Evolutionary conservation across 92 coral and sea anemone genomes (phyloP).

Genomic region (Epizoanthus fatuus): DNA sequence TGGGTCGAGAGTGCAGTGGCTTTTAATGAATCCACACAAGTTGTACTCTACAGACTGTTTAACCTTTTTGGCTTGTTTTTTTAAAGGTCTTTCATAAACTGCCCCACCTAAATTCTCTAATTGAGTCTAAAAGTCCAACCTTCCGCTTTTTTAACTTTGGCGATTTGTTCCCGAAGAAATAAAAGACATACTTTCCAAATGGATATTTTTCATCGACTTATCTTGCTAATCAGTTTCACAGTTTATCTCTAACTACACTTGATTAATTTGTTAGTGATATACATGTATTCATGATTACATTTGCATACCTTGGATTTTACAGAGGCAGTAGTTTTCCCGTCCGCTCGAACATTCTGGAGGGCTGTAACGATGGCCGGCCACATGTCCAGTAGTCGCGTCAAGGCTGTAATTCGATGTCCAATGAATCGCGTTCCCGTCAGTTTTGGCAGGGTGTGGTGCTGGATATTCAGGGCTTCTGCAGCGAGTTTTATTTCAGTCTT

Average conservation of each 20-base stretch:
- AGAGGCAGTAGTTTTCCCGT: not conserved
- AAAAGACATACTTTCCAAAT: not conserved
- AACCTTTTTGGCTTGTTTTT: too few relatives aligned
- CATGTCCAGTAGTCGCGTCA: slow-evolving; percentile 11
- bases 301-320: not conserved
- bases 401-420: slow-evolving; percentile 8
- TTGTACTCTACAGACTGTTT: too few relatives aligned
- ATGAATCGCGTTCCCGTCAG: slow-evolving; percentile 23
- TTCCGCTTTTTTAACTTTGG: not conserved
- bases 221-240: not conserved
- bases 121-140: not conserved
- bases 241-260: not conserved
- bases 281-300: not conserved
- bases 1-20: too few relatives aligned
- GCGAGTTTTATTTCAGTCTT: slow-evolving; percentile 24
- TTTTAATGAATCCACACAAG: too few relatives aligned
- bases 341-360: slow-evolving; percentile 14
- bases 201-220: not conserved
- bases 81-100: too few relatives aligned
- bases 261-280: not conserved
- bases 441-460: not conserved
- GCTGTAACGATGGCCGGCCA: slow-evolving; percentile 6
- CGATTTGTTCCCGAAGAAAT: not conserved
- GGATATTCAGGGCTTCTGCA: slow-evolving; percentile 5
- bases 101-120: too few relatives aligned